phyloP scores from a whole-genome alignment of 2,797 vertebrate species.

The Acanthornis magna region DNA sequence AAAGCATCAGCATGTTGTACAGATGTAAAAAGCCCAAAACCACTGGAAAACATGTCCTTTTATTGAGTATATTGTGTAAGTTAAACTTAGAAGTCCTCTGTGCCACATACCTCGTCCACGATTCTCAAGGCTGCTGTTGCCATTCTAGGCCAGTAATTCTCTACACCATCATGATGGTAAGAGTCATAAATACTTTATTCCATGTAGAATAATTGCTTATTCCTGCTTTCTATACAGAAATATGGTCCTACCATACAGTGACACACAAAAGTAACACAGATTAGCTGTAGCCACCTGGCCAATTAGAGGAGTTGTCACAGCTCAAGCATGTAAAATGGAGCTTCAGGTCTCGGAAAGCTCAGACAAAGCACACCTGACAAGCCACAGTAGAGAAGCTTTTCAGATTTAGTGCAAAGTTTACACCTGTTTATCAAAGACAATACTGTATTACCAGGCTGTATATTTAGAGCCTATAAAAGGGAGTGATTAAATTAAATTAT shows the following conservation, averaged over 20 bases:
- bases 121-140: background rate
- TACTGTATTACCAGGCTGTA: background rate
- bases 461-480: background rate
- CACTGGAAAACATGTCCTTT: background rate
- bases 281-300: background rate
- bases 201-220: background rate
- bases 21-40: background rate
- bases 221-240: background rate
- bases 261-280: background rate
- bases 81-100: background rate
- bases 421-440: background rate
- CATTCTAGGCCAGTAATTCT: background rate
- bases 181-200: background rate
- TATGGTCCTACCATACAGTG: background rate
- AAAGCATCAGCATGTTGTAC: background rate
- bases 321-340: background rate
- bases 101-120: rapidly evolving
- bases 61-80: background rate
- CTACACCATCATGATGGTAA: background rate
- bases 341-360: background rate
- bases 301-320: background rate
- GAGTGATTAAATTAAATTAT: background rate
- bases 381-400: background rate
- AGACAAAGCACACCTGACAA: background rate
- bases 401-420: background rate